phyloP scores from a whole-genome alignment of 2,797 vertebrate species.

The Melanotaenia trifasciata region DNA sequence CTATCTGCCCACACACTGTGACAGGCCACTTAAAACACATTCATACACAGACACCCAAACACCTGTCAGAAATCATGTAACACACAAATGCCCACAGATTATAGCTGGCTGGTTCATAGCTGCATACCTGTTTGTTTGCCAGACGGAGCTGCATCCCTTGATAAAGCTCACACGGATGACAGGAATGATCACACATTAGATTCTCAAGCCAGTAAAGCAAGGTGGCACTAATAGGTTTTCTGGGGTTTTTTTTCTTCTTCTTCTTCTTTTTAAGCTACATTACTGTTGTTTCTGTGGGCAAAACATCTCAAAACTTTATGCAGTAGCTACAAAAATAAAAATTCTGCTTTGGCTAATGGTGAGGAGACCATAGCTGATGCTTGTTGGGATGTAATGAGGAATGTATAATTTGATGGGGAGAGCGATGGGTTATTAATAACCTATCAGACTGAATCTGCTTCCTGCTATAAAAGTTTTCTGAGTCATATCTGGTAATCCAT shows the following conservation, averaged over 20 bases:
- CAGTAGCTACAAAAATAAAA: conserved; percentile 3
- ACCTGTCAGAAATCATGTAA: conserved; percentile 24
- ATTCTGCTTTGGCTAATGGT: conserved; percentile 6
- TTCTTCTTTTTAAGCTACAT: neutral
- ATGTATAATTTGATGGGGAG: neutral
- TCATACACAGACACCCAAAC: conserved; percentile 11
- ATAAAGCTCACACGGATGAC: conserved; percentile 8
- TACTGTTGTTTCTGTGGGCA: neutral
- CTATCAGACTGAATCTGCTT: conserved; percentile 3
- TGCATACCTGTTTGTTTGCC: conserved; percentile 10
- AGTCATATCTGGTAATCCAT: conserved; percentile 6
- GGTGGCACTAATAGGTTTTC: neutral
- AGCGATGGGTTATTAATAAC: neutral
- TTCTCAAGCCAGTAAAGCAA: conserved; percentile 7
- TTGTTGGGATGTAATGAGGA: neutral
- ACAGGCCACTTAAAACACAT: conserved; percentile 27
- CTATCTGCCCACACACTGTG: conserved; percentile 47
- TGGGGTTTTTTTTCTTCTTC: neutral
- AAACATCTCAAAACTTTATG: conserved; percentile 3
- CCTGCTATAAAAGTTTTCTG: neutral
- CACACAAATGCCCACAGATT: conserved; percentile 20
- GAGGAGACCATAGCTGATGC: conserved; percentile 3
- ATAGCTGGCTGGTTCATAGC: neutral
- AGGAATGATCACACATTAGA: neutral
- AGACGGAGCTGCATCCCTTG: conserved; percentile 11